These are phyloP conservation scores for Myrmecobius fasciatus DNA, from an alignment of 2,113 vertebrate species.

Conservation along the genomic window DNA sequence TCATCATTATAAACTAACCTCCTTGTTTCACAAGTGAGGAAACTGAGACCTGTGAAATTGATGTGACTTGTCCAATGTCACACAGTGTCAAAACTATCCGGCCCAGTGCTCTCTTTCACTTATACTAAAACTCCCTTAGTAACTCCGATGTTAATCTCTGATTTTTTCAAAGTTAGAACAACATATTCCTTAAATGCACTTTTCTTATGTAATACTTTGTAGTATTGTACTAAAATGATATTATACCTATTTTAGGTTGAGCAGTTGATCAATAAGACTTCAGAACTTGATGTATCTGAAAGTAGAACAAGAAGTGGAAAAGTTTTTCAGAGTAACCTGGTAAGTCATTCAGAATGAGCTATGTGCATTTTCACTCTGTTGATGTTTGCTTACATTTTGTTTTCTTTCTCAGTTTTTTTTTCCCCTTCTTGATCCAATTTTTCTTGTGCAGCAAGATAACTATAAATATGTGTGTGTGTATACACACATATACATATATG, in stretches of 20 bases:
- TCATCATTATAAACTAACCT: neutral
- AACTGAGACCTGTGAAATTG: neutral
- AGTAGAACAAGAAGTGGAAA: conserved; percentile 91
- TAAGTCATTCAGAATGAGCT: conserved; percentile 59
- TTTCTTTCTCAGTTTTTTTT: no score
- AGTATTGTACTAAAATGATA: neutral
- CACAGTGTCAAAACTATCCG: neutral
- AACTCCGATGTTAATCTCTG: neutral
- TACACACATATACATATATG: no score
- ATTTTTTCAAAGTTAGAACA: neutral
- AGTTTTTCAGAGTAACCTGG: conserved; percentile 81
- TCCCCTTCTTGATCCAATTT: no score
- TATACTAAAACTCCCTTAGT: neutral
- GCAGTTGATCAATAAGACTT: conserved; percentile 84
- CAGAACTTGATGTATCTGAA: conserved; percentile 82
- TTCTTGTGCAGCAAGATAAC: no score
- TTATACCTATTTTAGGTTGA: conserved; percentile 83
- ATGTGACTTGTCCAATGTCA: neutral
- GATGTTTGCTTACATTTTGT: no score
- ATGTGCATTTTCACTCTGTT: no score
- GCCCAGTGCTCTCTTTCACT: neutral
- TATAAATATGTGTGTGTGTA: no score
- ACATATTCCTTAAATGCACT: neutral
- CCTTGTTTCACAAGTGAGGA: neutral
- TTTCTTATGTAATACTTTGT: neutral